Evolutionary conservation across 2,113 vertebrate genomes (phyloP).

Genomic region (Barnardius zonarius): DNA sequence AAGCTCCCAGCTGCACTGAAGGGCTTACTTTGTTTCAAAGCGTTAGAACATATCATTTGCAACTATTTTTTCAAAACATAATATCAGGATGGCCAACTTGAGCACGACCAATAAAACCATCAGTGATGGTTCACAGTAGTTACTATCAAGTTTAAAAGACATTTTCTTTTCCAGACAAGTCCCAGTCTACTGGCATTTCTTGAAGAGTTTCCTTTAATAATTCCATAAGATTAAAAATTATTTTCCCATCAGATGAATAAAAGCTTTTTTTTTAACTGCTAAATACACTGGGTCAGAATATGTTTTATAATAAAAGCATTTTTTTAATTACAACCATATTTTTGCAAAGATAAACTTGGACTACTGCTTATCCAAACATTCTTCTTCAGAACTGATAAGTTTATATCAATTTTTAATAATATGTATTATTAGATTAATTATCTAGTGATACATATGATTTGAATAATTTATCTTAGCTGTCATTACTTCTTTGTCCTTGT

Average conservation of each 20-base stretch:
- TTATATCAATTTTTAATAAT: not conserved
- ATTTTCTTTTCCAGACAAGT: not conserved
- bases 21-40: not conserved
- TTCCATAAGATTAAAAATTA: not conserved
- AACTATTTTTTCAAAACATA: not conserved
- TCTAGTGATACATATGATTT: not conserved
- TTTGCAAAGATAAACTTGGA: not conserved
- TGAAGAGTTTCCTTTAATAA: not conserved
- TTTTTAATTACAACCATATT: not conserved
- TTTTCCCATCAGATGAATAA: not conserved
- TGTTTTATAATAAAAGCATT: not conserved
- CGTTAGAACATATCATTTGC: not conserved
- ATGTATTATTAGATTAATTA: not conserved
- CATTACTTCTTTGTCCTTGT: not conserved
- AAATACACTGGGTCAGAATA: not conserved
- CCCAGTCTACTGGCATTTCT: not conserved
- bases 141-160: not conserved
- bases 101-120: not conserved
- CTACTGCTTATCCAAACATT: not conserved
- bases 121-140: not conserved
- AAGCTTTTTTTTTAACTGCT: not conserved
- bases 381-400: not conserved
- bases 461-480: not conserved
- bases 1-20: not conserved
- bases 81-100: not conserved